phyloP scores from a whole-genome alignment of 2,113 vertebrate genomes.

The Seriola dumerili region DNA sequence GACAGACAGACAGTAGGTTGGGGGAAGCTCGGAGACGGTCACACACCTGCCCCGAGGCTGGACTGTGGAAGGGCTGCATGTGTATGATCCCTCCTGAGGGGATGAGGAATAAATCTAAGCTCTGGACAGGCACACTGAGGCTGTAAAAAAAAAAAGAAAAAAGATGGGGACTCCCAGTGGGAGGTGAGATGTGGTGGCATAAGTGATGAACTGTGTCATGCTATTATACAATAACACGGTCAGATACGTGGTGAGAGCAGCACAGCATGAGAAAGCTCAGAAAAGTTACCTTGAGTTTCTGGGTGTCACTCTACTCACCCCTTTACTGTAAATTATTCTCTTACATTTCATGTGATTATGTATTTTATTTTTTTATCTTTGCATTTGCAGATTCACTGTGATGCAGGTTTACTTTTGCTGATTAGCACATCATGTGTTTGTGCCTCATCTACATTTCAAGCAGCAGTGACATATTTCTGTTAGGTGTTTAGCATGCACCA shows the following conservation, averaged over 20 bases:
- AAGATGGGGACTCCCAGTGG: constrained; percentile 18
- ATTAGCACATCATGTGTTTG: too few species aligned
- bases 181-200: constrained; percentile 24
- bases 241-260: constrained; percentile 29
- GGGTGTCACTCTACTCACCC: neutral
- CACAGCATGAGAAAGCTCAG: constrained; percentile 45
- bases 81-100: constrained; percentile 31
- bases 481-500: too few species aligned
- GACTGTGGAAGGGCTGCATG: constrained; percentile 11
- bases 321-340: neutral
- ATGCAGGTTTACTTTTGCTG: too few species aligned
- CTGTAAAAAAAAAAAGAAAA: constrained; percentile 2
- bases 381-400: neutral
- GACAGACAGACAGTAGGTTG: constrained; percentile 2
- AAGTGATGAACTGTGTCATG: constrained; percentile 56
- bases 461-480: too few species aligned
- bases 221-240: constrained; percentile 35
- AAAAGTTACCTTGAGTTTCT: neutral
- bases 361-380: neutral
- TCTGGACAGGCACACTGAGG: constrained; percentile 12
- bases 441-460: too few species aligned
- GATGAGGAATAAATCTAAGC: constrained; percentile 39
- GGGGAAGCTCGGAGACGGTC: neutral
- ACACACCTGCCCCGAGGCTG: constrained; percentile 53
- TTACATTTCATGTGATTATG: neutral